phyloP scores from a whole-genome alignment of 2,797 vertebrate species.

The Adrianichthys oophorus region DNA sequence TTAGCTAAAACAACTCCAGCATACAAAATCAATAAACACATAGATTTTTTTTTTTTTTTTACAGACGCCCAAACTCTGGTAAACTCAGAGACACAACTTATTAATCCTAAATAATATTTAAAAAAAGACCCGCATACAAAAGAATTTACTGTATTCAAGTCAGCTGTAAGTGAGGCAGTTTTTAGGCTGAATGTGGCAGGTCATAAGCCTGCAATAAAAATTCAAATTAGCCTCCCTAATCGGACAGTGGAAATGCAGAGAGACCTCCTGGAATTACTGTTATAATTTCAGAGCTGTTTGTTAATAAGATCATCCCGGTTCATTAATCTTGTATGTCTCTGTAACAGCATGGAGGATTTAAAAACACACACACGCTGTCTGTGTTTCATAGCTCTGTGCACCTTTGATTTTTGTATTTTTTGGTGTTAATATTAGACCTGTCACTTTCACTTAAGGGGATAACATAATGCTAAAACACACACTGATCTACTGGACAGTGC shows the following conservation, averaged over 20 bases:
- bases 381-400: neutral
- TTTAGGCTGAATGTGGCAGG: conserved; percentile 46
- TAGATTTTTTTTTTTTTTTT: neutral
- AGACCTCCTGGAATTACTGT: conserved; percentile 26
- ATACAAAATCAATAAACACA: conserved; percentile 23
- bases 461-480: conserved; percentile 1
- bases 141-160: conserved; percentile 34
- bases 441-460: conserved; percentile 9
- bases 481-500: conserved; percentile 3
- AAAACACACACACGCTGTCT: neutral
- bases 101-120: conserved; percentile 13
- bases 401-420: conserved; percentile 8
- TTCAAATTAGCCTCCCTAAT: conserved; percentile 44
- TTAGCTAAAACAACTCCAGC: conserved; percentile 23
- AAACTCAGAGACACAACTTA: conserved; percentile 31
- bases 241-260: conserved; percentile 30
- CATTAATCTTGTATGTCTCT: conserved; percentile 26
- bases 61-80: conserved; percentile 20
- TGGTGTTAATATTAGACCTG: neutral
- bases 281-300: conserved; percentile 37
- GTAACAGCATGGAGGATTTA: conserved; percentile 3
- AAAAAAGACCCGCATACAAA: conserved; percentile 37
- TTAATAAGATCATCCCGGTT: conserved; percentile 28
- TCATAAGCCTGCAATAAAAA: conserved; percentile 57
- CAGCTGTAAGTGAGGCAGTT: conserved; percentile 39